Evolutionary conservation across 2,888 invertebrate species (phyloP).

Genomic region (Andrena bucephala): DNA sequence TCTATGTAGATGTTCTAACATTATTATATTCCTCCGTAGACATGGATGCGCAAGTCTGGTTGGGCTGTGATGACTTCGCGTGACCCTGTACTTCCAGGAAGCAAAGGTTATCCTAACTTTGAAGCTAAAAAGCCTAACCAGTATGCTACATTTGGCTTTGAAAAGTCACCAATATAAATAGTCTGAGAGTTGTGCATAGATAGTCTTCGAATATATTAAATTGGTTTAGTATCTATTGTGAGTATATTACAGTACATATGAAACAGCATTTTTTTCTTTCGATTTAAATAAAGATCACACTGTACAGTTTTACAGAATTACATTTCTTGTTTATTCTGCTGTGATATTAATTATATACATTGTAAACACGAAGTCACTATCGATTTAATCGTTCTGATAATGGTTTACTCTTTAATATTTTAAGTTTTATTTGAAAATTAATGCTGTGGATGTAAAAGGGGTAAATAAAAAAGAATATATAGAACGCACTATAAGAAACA

Average conservation of each 20-base stretch:
- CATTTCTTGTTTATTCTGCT: not conserved
- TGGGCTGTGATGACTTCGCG: conserved; percentile 89
- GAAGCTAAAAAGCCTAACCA: conserved; percentile 88
- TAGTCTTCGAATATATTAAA: conserved; percentile 39
- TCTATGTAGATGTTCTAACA: not conserved
- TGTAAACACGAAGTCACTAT: too few species aligned
- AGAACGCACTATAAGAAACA: conserved; percentile 9
- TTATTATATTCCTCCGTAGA: conserved; percentile 84
- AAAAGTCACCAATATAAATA: conserved; percentile 87
- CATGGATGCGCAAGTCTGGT: conserved; percentile 92
- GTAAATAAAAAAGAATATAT: not conserved
- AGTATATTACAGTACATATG: not conserved
- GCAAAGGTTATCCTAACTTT: conserved; percentile 89
- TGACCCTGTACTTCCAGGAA: conserved; percentile 88
- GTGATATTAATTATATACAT: too few species aligned
- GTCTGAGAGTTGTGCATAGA: not conserved
- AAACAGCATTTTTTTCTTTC: not conserved
- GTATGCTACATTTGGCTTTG: conserved; percentile 91
- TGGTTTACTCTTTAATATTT: not conserved
- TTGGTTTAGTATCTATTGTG: not conserved
- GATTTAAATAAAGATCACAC: not conserved
- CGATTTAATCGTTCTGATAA: too few species aligned
- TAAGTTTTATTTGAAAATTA: not conserved
- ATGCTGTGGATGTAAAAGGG: conserved; percentile 1
- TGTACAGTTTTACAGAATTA: conserved; percentile 1